A percentile compares a stretch with the other conserved stretches of the same genome.
Evolutionary conservation across 2,888 invertebrate species (phyloP).

Genomic region (Athalia circularis): DNA sequence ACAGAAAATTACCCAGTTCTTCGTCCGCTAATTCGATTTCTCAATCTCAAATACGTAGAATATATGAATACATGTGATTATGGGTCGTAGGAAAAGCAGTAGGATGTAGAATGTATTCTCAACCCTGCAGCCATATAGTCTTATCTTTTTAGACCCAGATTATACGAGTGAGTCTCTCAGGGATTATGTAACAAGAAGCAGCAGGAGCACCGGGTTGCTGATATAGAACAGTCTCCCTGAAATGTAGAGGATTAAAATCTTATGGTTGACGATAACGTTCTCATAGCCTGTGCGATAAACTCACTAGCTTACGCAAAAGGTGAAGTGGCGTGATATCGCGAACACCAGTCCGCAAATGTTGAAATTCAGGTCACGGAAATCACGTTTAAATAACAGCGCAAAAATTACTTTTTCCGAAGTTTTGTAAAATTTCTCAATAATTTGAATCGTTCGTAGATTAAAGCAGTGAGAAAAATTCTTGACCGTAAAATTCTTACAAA

Average conservation of each 20-base stretch:
- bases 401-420: too few species aligned
- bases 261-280: slow-evolving; percentile 22
- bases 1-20: not conserved
- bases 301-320: slow-evolving; percentile 14
- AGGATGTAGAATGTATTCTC: not conserved
- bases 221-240: slow-evolving; percentile 24
- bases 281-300: slow-evolving; percentile 14
- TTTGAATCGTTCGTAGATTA: not conserved
- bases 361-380: not conserved
- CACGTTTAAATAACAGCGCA: too few species aligned
- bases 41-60: not conserved
- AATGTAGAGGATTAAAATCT: slow-evolving; percentile 20
- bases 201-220: not conserved
- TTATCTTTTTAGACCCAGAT: slow-evolving; percentile 33
- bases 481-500: slow-evolving; percentile 18
- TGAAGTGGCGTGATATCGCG: slow-evolving; percentile 8
- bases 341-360: not conserved
- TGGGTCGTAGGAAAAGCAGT: not conserved
- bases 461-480: not conserved
- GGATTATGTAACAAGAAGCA: slow-evolving; percentile 28
- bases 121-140: not conserved
- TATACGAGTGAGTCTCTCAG: slow-evolving; percentile 28
- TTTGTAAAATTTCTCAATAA: slow-evolving; percentile 14
- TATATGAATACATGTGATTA: slow-evolving; percentile 14
- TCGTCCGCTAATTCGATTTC: not conserved